Evolutionary conservation across 2,888 invertebrate species (phyloP).

Genomic region (Andrena haemorrhoa): DNA sequence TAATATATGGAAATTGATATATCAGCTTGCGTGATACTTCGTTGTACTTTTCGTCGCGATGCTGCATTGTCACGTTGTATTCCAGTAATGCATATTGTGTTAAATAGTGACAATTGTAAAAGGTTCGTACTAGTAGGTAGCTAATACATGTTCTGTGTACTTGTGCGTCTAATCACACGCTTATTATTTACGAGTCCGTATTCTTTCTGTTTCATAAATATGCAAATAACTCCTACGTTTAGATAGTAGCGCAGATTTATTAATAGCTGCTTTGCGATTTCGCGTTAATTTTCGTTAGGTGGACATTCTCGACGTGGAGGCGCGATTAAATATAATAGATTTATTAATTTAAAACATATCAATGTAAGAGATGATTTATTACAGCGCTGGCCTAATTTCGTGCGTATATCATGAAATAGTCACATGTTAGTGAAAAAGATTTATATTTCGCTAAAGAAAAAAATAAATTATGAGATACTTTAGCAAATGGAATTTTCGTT

Average conservation of each 20-base stretch:
- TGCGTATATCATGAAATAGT: constrained; percentile 12
- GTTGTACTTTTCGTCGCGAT: constrained; percentile 17
- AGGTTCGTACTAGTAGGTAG: constrained; percentile 45
- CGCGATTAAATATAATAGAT: constrained; percentile 6
- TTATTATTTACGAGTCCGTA: constrained; percentile 14
- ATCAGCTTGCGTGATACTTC: constrained; percentile 38
- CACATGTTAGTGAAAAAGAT: constrained; percentile 14
- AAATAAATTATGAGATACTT: constrained; percentile 41
- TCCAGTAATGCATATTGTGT: constrained; percentile 15
- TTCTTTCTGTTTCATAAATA: constrained; percentile 15
- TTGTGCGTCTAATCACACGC: constrained; percentile 39
- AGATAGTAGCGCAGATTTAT: not conserved
- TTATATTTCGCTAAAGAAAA: constrained; percentile 46
- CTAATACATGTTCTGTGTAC: constrained; percentile 45
- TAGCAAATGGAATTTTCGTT: not conserved
- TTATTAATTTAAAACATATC: constrained; percentile 5
- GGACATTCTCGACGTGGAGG: constrained; percentile 14
- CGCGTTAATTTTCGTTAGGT: not conserved
- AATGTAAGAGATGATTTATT: constrained; percentile 22
- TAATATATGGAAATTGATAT: constrained; percentile 26
- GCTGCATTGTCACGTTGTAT: constrained; percentile 33
- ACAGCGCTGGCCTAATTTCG: constrained; percentile 18
- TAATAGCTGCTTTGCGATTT: not conserved
- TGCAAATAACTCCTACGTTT: constrained; percentile 15
- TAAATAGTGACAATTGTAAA: constrained; percentile 15